A percentile compares a stretch with the other conserved stretches of the same genome.
Evolutionary conservation across 2,113 vertebrate species (phyloP).

Genomic region (Lutjanus erythropterus): DNA sequence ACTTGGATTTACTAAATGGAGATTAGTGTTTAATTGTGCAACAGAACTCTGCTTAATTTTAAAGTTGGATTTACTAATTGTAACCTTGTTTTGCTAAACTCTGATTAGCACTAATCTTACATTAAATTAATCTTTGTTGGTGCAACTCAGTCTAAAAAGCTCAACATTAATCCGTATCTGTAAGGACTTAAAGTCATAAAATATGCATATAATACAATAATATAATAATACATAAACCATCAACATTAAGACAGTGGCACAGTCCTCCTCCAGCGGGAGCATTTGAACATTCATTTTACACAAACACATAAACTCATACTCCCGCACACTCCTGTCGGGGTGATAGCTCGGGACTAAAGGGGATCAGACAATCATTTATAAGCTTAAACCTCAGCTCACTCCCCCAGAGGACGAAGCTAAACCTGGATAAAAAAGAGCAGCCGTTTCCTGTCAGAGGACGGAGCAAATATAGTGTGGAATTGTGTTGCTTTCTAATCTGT

Average conservation of each 20-base stretch:
- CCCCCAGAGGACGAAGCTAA: slow-evolving; percentile 18
- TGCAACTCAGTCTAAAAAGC: too few relatives aligned
- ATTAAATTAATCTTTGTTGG: too few relatives aligned
- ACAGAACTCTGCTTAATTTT: too few relatives aligned
- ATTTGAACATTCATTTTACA: slow-evolving; percentile 3
- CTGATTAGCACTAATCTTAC: too few relatives aligned
- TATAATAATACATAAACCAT: slow-evolving; percentile 5
- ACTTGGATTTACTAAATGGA: too few relatives aligned
- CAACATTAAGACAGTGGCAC: neutral
- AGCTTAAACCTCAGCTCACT: slow-evolving; percentile 15
- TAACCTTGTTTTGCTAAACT: too few relatives aligned
- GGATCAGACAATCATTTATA: slow-evolving; percentile 37
- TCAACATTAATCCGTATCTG: slow-evolving; percentile 6
- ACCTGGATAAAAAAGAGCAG: slow-evolving; percentile 44
- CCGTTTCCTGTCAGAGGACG: slow-evolving; percentile 4
- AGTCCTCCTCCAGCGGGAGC: neutral
- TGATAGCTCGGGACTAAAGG: slow-evolving; percentile 14
- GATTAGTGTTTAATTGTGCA: too few relatives aligned
- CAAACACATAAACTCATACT: neutral
- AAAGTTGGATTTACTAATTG: too few relatives aligned
- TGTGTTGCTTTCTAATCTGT: slow-evolving; percentile 48
- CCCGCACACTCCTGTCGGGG: slow-evolving; percentile 3
- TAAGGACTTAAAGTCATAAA: slow-evolving; percentile 2
- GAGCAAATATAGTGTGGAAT: slow-evolving; percentile 21
- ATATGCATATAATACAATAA: too few relatives aligned